These are phyloP conservation scores for Hylomyscus alleni DNA, from an alignment of 2,797 vertebrate species.

Conservation along the genomic window DNA sequence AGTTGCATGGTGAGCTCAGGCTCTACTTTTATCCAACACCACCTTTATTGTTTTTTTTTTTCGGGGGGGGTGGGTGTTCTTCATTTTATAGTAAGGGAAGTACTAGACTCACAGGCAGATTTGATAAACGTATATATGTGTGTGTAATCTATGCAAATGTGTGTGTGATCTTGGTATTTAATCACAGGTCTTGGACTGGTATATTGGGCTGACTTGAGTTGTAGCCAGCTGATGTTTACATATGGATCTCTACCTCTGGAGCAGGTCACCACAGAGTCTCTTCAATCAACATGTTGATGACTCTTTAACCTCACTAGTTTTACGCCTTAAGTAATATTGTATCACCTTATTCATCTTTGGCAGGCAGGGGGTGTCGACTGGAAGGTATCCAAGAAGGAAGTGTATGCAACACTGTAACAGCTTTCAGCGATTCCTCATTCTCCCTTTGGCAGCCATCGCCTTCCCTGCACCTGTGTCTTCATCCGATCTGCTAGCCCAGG, in stretches of 20 bases:
- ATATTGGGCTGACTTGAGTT: slow-evolving; percentile 11
- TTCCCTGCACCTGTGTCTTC: slow-evolving; percentile 29
- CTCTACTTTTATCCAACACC: neutral
- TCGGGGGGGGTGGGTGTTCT: neutral
- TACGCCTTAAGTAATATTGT: slow-evolving; percentile 64
- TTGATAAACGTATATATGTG: neutral
- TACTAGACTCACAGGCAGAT: neutral
- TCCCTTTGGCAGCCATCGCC: neutral
- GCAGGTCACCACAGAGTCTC: slow-evolving; percentile 54
- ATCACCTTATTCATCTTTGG: slow-evolving; percentile 66
- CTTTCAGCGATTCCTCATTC: neutral
- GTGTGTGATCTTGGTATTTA: neutral
- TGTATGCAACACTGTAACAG: slow-evolving; percentile 51
- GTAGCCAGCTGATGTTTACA: slow-evolving; percentile 16
- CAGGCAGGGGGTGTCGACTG: slow-evolving; percentile 62
- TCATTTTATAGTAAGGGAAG: neutral
- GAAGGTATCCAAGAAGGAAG: slow-evolving; percentile 68
- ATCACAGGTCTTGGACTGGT: neutral
- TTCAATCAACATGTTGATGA: slow-evolving; percentile 66
- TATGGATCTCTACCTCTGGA: slow-evolving; percentile 24
- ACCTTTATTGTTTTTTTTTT: neutral
- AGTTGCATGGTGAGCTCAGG: neutral
- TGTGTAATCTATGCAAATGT: neutral
- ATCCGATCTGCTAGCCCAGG: neutral
- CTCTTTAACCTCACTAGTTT: slow-evolving; percentile 60